Evolutionary conservation across 2,797 vertebrate species (phyloP).

Genomic region (Pygocentrus nattereri): DNA sequence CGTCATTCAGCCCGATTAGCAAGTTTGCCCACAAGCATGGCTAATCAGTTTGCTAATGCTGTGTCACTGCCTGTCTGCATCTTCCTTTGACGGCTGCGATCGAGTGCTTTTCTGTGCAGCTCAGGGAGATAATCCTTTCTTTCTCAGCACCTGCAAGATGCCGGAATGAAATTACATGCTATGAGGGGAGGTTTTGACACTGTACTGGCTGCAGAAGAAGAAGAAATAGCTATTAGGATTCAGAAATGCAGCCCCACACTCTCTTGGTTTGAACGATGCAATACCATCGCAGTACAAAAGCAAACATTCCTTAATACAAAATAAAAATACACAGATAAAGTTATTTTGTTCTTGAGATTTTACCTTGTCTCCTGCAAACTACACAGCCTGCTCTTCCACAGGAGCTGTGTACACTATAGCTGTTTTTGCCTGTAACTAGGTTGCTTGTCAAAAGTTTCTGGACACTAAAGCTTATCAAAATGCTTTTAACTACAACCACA

Average conservation of each 20-base stretch:
- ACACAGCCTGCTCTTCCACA: neutral
- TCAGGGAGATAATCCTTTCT: slow-evolving; percentile 36
- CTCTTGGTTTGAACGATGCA: slow-evolving; percentile 25
- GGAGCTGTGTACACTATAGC: slow-evolving; percentile 1
- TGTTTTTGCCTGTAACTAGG: slow-evolving; percentile 18
- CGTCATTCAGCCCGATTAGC: neutral
- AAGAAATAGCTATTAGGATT: slow-evolving; percentile 33
- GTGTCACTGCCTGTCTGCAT: slow-evolving; percentile 17
- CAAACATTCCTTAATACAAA: slow-evolving; percentile 23
- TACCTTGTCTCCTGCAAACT: slow-evolving; percentile 8
- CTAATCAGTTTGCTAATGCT: slow-evolving; percentile 31
- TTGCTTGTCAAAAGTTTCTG: neutral
- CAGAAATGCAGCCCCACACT: slow-evolving; percentile 22
- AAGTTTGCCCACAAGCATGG: slow-evolving; percentile 31
- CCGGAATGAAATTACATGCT: slow-evolving; percentile 54
- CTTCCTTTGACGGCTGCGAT: slow-evolving; percentile 37
- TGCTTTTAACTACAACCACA: neutral
- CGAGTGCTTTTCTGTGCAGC: slow-evolving; percentile 24
- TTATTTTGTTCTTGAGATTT: slow-evolving; percentile 37
- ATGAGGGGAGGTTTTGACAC: slow-evolving; percentile 41
- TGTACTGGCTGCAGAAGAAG: slow-evolving; percentile 27
- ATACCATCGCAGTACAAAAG: slow-evolving; percentile 38
- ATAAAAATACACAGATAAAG: slow-evolving; percentile 44
- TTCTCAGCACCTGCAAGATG: slow-evolving; percentile 44
- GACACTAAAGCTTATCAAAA: neutral